phyloP scores from a whole-genome alignment of 2,888 invertebrate genomes.

The Drosophila infuscata region DNA sequence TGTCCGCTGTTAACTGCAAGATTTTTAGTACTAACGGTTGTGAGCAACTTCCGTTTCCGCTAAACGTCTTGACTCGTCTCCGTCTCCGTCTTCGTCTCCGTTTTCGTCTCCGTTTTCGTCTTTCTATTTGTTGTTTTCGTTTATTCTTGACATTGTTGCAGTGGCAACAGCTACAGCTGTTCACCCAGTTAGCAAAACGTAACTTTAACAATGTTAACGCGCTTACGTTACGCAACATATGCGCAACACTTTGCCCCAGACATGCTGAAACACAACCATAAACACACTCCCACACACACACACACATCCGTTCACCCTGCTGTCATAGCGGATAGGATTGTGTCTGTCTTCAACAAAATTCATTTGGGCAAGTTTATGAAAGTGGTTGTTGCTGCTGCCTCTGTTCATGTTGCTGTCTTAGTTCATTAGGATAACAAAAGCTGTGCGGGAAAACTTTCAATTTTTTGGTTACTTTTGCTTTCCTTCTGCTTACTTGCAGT shows the following conservation, averaged over 20 bases:
- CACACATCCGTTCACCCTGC: slow-evolving; percentile 2
- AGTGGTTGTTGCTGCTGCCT: slow-evolving; percentile 42
- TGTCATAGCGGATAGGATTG: slow-evolving; percentile 46
- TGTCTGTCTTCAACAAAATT: slow-evolving; percentile 61
- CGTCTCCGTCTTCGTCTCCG: slow-evolving; percentile 33
- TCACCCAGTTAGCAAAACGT: slow-evolving; percentile 50
- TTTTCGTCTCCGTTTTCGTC: slow-evolving; percentile 30
- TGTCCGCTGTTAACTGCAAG: slow-evolving; percentile 24
- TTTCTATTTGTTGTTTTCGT: slow-evolving; percentile 19
- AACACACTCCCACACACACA: not conserved
- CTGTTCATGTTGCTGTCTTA: slow-evolving; percentile 34
- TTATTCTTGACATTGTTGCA: slow-evolving; percentile 48
- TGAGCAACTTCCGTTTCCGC: slow-evolving; percentile 78
- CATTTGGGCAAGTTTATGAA: slow-evolving; percentile 76
- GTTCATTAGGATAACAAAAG: slow-evolving; percentile 76
- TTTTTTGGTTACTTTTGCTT: slow-evolving; percentile 35
- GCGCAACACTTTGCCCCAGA: slow-evolving; percentile 51
- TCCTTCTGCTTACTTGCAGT: slow-evolving; percentile 11
- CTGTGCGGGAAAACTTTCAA: slow-evolving; percentile 61
- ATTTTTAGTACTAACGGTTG: slow-evolving; percentile 59
- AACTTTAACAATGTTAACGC: slow-evolving; percentile 57
- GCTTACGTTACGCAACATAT: slow-evolving; percentile 68
- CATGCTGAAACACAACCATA: slow-evolving; percentile 13
- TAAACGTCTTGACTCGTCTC: slow-evolving; percentile 57
- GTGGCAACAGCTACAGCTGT: slow-evolving; percentile 45